These are phyloP conservation scores for Chiloscyllium punctatum DNA, from an alignment of 2,797 vertebrate genomes.

Conservation along the genomic window DNA sequence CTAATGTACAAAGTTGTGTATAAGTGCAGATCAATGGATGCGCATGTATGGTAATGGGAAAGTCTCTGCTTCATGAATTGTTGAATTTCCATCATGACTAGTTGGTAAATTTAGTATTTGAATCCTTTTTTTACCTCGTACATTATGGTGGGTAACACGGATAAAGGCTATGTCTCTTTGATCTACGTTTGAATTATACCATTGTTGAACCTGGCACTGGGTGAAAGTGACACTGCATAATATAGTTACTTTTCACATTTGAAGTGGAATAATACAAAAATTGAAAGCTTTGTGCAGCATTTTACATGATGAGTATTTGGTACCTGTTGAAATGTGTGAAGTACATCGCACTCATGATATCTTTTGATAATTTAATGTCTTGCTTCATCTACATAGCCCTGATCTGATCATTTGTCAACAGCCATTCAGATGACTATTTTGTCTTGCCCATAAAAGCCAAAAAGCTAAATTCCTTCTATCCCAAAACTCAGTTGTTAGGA, in stretches of 20 bases:
- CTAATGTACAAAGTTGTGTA: background rate
- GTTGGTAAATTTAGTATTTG: background rate
- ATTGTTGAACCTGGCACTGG: background rate
- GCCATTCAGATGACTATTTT: background rate
- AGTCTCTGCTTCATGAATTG: background rate
- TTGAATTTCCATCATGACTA: background rate
- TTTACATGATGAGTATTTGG: conserved; percentile 4
- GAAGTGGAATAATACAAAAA: too few species aligned
- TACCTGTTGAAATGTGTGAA: background rate
- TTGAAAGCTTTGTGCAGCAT: background rate
- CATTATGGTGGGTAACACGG: background rate
- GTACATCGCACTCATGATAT: background rate
- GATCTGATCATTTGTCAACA: background rate
- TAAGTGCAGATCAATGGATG: background rate
- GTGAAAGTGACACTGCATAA: background rate
- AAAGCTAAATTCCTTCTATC: background rate
- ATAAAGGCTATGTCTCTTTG: background rate
- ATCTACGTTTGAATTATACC: background rate
- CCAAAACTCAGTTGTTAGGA: background rate
- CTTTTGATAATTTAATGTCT: background rate
- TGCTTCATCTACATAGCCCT: background rate
- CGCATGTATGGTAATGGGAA: background rate
- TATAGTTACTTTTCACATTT: background rate
- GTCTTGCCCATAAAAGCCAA: background rate
- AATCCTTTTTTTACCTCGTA: background rate